Evolutionary conservation across 64 coral and sea anemone species (phyloP).

Genomic region (Astreopora myriophthalma): DNA sequence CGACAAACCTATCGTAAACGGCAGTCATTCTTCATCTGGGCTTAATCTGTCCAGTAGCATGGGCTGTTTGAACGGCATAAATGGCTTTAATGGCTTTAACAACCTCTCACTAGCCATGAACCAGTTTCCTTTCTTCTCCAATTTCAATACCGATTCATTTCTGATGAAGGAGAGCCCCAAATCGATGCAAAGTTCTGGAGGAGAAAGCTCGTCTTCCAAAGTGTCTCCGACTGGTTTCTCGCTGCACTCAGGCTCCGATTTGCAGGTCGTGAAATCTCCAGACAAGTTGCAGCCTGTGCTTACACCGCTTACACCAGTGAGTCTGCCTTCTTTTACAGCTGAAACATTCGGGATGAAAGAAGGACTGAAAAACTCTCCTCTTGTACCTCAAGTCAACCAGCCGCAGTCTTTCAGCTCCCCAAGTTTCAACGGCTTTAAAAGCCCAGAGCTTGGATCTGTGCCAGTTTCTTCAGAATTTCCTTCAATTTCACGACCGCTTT

Average conservation of each 20-base stretch:
- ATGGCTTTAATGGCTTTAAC: conserved; percentile 93
- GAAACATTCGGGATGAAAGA: conserved; percentile 92
- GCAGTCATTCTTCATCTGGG: conserved; percentile 28
- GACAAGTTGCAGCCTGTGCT: conserved; percentile 86
- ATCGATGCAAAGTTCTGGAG: conserved; percentile 42
- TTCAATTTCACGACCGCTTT: conserved; percentile 88
- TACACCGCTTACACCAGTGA: conserved; percentile 90
- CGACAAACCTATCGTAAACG: conserved; percentile 69
- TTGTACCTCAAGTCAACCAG: conserved; percentile 73
- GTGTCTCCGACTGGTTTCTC: conserved; percentile 64
- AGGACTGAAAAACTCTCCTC: conserved; percentile 72
- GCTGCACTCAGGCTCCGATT: conserved; percentile 68
- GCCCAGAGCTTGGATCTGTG: conserved; percentile 92
- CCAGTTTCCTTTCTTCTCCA: conserved; percentile 91
- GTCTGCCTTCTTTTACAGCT: conserved; percentile 80
- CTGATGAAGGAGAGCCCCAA: conserved; percentile 84
- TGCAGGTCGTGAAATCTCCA: conserved; percentile 81
- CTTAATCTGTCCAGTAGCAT: conserved; percentile 43
- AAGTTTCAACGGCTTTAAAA: conserved; percentile 99
- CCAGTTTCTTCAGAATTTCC: conserved; percentile 94
- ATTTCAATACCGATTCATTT: conserved; percentile 90
- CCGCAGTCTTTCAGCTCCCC: conserved; percentile 53
- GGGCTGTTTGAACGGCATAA: conserved; percentile 71
- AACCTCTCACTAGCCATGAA: conserved; percentile 89
- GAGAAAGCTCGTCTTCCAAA: conserved; percentile 66